Conservation (phyloP, 2,888 invertebrate species). For the Philereme vetulata region DNA sequence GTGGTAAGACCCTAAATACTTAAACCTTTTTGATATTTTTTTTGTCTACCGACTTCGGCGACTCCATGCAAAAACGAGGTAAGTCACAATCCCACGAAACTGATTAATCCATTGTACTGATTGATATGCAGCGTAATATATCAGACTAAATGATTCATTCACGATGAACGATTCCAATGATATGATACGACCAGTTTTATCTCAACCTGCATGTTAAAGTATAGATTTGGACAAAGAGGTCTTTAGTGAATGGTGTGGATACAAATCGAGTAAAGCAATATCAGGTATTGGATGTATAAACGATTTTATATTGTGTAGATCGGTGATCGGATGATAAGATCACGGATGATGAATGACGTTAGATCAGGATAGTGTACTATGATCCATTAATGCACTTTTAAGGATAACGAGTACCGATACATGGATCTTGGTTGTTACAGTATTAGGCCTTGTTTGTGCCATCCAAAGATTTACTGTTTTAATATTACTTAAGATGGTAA, state of each 20-base stretch:
- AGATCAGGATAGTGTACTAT: slow-evolving; percentile 55
- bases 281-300: slow-evolving; percentile 74
- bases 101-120: slow-evolving; percentile 77
- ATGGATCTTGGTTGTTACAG: slow-evolving; percentile 31
- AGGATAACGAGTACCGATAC: slow-evolving; percentile 39
- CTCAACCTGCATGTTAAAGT: slow-evolving; percentile 42
- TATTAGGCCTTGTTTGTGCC: slow-evolving; percentile 16
- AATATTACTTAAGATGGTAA: too few species aligned
- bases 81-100: slow-evolving; percentile 36
- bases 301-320: slow-evolving; percentile 79
- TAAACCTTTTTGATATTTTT: too few species aligned
- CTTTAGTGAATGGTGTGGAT: slow-evolving; percentile 55
- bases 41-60: slow-evolving; percentile 90
- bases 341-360: slow-evolving; percentile 71
- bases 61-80: slow-evolving; percentile 94
- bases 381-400: slow-evolving; percentile 60
- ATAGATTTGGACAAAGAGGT: slow-evolving; percentile 42
- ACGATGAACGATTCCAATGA: slow-evolving; percentile 71
- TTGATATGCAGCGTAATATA: slow-evolving; percentile 77
- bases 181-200: slow-evolving; percentile 52
- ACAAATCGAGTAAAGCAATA: slow-evolving; percentile 72
- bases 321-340: slow-evolving; percentile 72
- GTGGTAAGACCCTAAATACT: too few species aligned
- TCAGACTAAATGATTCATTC: slow-evolving; percentile 74
- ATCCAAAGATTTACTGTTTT: not conserved